Conservation (phyloP, 1,140 invertebrate genomes). For the Macrobrachium rosenbergii region DNA sequence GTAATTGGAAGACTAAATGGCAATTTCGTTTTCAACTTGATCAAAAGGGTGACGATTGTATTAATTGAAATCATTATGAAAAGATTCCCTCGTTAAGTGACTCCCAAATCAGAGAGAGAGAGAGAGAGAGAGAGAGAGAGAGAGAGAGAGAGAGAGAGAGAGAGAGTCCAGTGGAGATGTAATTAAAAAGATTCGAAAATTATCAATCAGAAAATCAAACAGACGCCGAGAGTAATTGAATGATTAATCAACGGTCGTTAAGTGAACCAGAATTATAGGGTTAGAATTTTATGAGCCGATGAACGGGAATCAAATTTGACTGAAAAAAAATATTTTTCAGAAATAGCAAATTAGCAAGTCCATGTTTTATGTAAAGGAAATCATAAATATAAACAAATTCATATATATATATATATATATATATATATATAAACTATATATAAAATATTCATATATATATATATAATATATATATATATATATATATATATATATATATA, state of each 20-base stretch:
- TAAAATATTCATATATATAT: constrained; percentile 6
- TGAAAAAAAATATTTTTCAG: constrained; percentile 4
- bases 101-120: constrained; percentile 32
- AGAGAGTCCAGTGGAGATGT: constrained; percentile 25
- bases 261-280: constrained; percentile 55
- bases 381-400: too few species aligned
- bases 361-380: too few species aligned
- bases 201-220: constrained; percentile 62
- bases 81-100: constrained; percentile 32
- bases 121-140: not conserved
- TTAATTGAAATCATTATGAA: constrained; percentile 39
- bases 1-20: too few species aligned
- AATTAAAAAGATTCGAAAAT: constrained; percentile 64
- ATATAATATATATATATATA: constrained; percentile 3
- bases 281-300: constrained; percentile 42
- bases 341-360: too few species aligned
- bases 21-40: not conserved
- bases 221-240: constrained; percentile 57
- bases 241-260: constrained; percentile 60
- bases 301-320: constrained; percentile 46
- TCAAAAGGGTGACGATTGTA: not conserved
- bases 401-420: not conserved
- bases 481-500: constrained; percentile 38
- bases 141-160: not conserved
- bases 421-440: constrained; percentile 2